Base-by-base conservation (phyloP, 2,888 invertebrate species). In the Encarsia formosa region DNA sequence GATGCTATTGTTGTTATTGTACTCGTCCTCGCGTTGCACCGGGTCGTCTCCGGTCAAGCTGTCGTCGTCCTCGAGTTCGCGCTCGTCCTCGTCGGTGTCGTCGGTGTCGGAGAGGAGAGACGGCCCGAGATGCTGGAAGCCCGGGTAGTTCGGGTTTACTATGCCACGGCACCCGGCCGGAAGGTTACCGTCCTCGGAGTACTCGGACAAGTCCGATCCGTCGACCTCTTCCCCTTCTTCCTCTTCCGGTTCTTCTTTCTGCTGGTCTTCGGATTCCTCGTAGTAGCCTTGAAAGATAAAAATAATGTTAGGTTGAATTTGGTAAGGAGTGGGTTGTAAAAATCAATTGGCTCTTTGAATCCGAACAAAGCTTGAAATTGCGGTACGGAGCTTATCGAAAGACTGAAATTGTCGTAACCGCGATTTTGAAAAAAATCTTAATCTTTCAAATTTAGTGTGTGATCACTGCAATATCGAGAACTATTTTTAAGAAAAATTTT, bases 61-160 rank as follows among this genome's bases (percentile, higher is more conserved):
- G 70, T 55, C 73, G 73, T 63, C 65, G 65, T 49, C 49, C 22
- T 53, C 42, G 34, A 39, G 61, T 74, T 75, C 63, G 75, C 75
- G 58, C 75, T 77, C 68, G 62, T 77, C 78, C 64, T 76, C 77
- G 43, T 74, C 71, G 64, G 79, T 77, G 57, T 74, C 69, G 58
- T 77, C 77, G 31, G 74, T 73, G 54, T 76, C 77, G 38, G 76
- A 75, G 1, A 70, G 73, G 68, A 61, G 74, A 2, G 67, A 66
- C 2, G 71, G 67, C 6, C 87, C 88, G 65, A 88, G 79, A 73
- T 88, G 88, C 70, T 89, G 88, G 73, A 89, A 89, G 50, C 89
- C 88, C 19, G 88, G 86, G 76, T 89, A 89, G 75, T 89, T 89
- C 44, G 88, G 88, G 76, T 89, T 89, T 65, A 87, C 84, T 62